Percentiles rank a stretch among this genome's conserved stretches.
phyloP scores from a whole-genome alignment of 2,113 vertebrate genomes.

The Cervus canadensis region DNA sequence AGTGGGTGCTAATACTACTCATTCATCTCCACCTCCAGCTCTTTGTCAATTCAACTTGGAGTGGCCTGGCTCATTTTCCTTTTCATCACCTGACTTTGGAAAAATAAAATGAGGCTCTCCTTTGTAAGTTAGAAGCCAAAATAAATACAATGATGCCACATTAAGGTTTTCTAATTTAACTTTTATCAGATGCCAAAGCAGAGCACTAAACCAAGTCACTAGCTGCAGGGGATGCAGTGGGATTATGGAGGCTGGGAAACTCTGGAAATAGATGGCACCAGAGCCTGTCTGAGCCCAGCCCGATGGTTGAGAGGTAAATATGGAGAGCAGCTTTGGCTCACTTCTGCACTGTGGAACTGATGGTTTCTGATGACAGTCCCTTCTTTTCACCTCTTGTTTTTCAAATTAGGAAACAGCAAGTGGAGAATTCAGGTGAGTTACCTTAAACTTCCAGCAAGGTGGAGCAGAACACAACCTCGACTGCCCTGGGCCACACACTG shows the following conservation, averaged over 20 bases:
- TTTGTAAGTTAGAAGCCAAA: constrained; percentile 14
- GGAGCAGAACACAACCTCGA: neutral
- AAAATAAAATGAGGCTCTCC: neutral
- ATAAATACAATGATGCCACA: neutral
- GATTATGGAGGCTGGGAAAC: neutral
- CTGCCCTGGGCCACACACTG: neutral
- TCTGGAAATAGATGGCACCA: neutral
- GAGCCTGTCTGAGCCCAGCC: neutral
- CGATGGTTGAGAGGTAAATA: fast-evolving
- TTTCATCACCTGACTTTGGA: neutral
- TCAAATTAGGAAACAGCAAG: neutral
- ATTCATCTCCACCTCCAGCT: neutral
- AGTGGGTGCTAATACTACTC: neutral
- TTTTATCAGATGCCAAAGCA: constrained; percentile 7
- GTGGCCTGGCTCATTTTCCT: neutral
- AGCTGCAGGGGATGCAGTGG: neutral
- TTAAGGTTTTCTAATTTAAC: neutral
- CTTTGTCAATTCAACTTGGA: neutral
- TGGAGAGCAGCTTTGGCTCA: neutral
- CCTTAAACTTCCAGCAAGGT: neutral
- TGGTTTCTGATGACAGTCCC: neutral
- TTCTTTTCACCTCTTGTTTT: neutral
- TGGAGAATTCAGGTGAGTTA: neutral
- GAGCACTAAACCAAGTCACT: neutral
- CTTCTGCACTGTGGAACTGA: no score